Evolutionary conservation across 2,113 vertebrate species (phyloP), one percentile per base, ranked within the genome.

Genomic region (Semnornis frantzii): DNA sequence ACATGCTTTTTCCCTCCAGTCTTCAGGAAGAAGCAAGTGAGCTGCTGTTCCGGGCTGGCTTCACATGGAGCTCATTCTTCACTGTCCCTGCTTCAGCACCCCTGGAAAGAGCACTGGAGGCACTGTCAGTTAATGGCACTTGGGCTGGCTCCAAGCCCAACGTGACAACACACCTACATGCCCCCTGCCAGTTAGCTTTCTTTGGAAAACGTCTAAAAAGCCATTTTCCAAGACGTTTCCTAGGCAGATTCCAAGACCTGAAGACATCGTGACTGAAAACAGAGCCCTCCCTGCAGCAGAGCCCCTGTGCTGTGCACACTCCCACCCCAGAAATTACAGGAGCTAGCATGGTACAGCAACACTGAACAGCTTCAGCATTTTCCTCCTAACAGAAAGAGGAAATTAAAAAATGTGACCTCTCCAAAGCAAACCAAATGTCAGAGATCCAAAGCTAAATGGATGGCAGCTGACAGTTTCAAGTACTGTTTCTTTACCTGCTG

Each of bases 71-170:
- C 27, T 62, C 4, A 11, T 84, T 84, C 25, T 90, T 72, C 48
- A 37, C 24, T 30, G 27, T 50, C 46, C 27, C 52, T 37, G 4
- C 14, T 78, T 79, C 44, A 79, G 19, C 33, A 59, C 10, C 23
- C 31, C 42, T 71, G 46, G 39, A 85, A 91, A 82, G 42, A 33
- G 89, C 80, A 42, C 33, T 30, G 42, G 7, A 92, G 42, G 42
- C n/a, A 42, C 1, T 33, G 58, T 57, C 37, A 77, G 87, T 68
- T 91, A 80, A 71, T 17, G 57, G 64, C 72, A 77, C 37, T 70
- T 92, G 82, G 72, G 91, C 57, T 77, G 50, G 42, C 48, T 91
- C 71, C 89, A 91, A 93, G 82, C 16, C 68, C 89, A 91, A 82
- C 31, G 69, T 2, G 8, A 39, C 46, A 74, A 54, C 3, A 7